A percentile compares a stretch with the other conserved stretches of the same genome.
These are phyloP conservation scores for Pseudomyrmex sp. DNA, from an alignment of 1,140 invertebrate species.

Conservation along the genomic window DNA sequence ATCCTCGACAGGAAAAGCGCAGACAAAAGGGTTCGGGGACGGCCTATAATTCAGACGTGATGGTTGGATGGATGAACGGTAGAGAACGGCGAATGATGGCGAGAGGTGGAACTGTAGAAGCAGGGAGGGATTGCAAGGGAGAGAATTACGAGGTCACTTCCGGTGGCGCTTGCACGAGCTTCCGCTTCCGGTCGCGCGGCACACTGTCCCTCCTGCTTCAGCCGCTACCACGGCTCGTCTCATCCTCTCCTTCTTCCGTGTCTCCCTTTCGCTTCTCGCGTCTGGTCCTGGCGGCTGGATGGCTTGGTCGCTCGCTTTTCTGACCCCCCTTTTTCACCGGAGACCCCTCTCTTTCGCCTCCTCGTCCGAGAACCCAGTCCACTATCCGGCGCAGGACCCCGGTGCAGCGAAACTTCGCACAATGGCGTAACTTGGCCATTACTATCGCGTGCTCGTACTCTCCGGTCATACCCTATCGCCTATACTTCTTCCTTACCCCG, in stretches of 20 bases:
- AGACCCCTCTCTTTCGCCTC: slow-evolving; percentile 2
- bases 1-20: slow-evolving; percentile 82
- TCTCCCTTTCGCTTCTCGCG: slow-evolving; percentile 36
- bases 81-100: slow-evolving; percentile 8
- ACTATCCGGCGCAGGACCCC: slow-evolving; percentile 49
- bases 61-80: slow-evolving; percentile 79
- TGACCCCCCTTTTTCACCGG: slow-evolving; percentile 60
- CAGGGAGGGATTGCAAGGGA: slow-evolving; percentile 83
- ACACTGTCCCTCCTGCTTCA: slow-evolving; percentile 63
- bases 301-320: slow-evolving; percentile 50
- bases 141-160: slow-evolving; percentile 86
- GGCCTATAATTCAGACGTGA: slow-evolving; percentile 85
- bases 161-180: slow-evolving; percentile 84
- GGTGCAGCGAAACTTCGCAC: slow-evolving; percentile 79
- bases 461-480: slow-evolving; percentile 57
- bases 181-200: slow-evolving; percentile 82
- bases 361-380: slow-evolving; percentile 23
- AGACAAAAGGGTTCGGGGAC: slow-evolving; percentile 84
- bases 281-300: slow-evolving; percentile 31
- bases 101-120: slow-evolving; percentile 39
- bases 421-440: slow-evolving; percentile 82
- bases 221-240: slow-evolving; percentile 30
- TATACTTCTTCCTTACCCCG: slow-evolving; percentile 51
- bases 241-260: slow-evolving; percentile 53
- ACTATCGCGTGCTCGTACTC: slow-evolving; percentile 68